Evolutionary conservation across 2,888 invertebrate species (phyloP).

Genomic region (Drosophila glabriapex): DNA sequence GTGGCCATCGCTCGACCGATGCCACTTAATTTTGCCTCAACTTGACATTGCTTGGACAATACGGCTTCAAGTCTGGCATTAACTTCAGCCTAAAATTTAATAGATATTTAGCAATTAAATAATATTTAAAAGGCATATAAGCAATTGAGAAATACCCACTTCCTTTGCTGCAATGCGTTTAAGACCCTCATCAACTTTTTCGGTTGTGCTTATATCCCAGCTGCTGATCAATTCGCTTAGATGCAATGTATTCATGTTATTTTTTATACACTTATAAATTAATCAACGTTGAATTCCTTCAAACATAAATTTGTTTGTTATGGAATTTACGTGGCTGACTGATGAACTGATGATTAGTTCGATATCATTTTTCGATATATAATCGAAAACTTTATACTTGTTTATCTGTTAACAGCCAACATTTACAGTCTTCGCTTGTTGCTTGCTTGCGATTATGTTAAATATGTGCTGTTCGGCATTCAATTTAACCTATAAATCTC

Average conservation of each 20-base stretch:
- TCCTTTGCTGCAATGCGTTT: constrained; percentile 73
- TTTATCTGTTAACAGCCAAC: constrained; percentile 2
- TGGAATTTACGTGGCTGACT: constrained; percentile 52
- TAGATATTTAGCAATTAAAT: neutral
- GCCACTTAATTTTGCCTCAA: constrained; percentile 92
- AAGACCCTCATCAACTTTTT: constrained; percentile 86
- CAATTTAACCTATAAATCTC: constrained; percentile 43
- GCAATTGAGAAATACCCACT: constrained; percentile 48
- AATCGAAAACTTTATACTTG: constrained; percentile 6
- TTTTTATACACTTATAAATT: constrained; percentile 13
- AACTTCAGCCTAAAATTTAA: constrained; percentile 87
- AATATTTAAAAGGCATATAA: neutral
- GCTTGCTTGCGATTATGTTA: constrained; percentile 10
- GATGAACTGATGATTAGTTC: constrained; percentile 1
- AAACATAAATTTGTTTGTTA: constrained; percentile 22
- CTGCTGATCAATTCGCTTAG: constrained; percentile 48
- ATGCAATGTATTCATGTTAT: constrained; percentile 33
- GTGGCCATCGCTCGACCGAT: constrained; percentile 93
- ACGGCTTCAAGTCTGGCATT: constrained; percentile 90
- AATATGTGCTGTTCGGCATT: neutral
- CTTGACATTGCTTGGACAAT: constrained; percentile 90
- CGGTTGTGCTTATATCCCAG: constrained; percentile 86
- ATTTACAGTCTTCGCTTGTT: neutral
- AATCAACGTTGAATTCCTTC: constrained; percentile 3
- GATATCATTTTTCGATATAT: neutral